Evolutionary conservation across 2,797 vertebrate genomes (phyloP).

Genomic region (Ptychadena robeensis): DNA sequence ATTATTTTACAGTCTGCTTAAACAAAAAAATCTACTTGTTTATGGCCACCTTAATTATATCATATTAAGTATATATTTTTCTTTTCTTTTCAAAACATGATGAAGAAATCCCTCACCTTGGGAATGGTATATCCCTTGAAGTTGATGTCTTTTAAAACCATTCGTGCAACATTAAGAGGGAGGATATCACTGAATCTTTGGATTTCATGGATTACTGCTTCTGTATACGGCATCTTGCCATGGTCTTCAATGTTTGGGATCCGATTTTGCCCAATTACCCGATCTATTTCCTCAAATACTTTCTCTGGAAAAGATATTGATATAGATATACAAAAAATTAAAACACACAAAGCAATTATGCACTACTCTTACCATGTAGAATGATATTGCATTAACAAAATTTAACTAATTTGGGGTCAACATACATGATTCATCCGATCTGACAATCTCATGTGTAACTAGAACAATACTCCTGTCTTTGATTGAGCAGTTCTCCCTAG

Average conservation of each 20-base stretch:
- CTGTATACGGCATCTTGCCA: slow-evolving; percentile 42
- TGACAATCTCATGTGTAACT: too few relatives aligned
- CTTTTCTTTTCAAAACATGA: too few relatives aligned
- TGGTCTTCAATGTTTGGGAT: slow-evolving; percentile 28
- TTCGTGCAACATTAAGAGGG: slow-evolving; percentile 6
- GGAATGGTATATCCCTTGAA: slow-evolving; percentile 47
- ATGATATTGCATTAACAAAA: too few relatives aligned
- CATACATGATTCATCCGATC: too few relatives aligned
- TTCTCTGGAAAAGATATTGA: neutral
- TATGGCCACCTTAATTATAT: too few relatives aligned
- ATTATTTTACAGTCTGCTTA: too few relatives aligned
- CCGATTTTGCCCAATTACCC: slow-evolving; percentile 22
- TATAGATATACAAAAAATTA: neutral
- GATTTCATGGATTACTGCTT: slow-evolving; percentile 47
- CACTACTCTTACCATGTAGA: too few relatives aligned
- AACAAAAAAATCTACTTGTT: too few relatives aligned
- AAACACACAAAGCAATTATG: neutral
- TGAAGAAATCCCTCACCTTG: slow-evolving; percentile 13
- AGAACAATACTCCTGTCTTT: too few relatives aligned
- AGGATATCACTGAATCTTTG: slow-evolving; percentile 37
- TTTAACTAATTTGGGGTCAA: neutral
- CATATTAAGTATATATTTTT: slow-evolving; percentile 63
- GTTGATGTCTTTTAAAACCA: slow-evolving; percentile 5
- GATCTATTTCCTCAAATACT: slow-evolving; percentile 30
- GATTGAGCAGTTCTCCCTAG: neutral